These are phyloP conservation scores for Dysidea cf. avara DNA, from an alignment of 37 sponge, comb jelly and placozoan genomes.

Conservation along the genomic window DNA sequence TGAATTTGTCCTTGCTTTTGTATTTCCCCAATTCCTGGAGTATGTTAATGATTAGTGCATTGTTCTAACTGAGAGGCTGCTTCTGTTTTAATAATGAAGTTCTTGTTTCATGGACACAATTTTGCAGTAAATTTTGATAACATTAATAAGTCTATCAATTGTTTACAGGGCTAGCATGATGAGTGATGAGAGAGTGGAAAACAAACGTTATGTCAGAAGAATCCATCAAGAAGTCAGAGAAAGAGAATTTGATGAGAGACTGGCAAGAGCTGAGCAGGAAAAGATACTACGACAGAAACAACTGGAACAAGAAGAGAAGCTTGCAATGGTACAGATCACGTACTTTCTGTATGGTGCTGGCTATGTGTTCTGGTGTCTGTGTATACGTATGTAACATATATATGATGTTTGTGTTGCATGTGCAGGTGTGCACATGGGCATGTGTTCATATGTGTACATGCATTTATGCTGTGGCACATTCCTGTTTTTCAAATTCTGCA, in stretches of 20 bases:
- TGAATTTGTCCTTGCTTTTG: no score
- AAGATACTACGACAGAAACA: conserved; percentile 71
- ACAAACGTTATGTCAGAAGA: conserved; percentile 63
- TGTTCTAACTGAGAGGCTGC: no score
- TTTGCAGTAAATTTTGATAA: no score
- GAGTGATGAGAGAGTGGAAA: conserved; percentile 82
- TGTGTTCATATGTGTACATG: no score
- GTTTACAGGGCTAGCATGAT: conserved; percentile 57
- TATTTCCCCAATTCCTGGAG: no score
- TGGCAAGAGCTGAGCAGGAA: conserved; percentile 49
- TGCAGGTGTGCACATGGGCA: background rate
- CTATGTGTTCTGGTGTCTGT: background rate
- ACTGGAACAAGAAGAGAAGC: conserved; percentile 76
- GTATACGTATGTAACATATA: conserved; percentile 12
- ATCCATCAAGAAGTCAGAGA: conserved; percentile 78
- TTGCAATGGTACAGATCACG: conserved; percentile 52
- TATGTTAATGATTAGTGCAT: no score
- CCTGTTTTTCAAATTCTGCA: background rate
- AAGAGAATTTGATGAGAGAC: conserved; percentile 64
- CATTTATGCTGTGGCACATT: no score
- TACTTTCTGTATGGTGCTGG: background rate
- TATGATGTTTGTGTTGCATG: background rate
- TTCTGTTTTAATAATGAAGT: no score
- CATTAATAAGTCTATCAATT: no score
- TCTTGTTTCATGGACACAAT: no score